These are phyloP conservation scores for Microplitis demolitor DNA, from an alignment of 1,140 invertebrate genomes.

Conservation along the genomic window DNA sequence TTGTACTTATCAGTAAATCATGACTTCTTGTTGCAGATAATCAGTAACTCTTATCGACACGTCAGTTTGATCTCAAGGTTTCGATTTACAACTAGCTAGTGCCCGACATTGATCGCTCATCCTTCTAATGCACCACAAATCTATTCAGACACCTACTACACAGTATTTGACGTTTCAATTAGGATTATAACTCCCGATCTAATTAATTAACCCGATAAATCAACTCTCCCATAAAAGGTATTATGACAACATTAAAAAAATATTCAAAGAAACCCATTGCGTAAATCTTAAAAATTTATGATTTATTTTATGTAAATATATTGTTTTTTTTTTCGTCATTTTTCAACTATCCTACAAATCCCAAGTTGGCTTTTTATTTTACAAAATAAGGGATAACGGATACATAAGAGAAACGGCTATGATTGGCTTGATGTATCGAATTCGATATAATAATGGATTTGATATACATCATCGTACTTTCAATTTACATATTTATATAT, in stretches of 20 bases:
- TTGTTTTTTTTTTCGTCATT: not conserved
- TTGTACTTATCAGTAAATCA: not conserved
- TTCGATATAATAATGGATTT: not conserved
- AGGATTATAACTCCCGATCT: not conserved
- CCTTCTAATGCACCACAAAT: too few relatives aligned
- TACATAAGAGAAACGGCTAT: not conserved
- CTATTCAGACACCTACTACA: not conserved
- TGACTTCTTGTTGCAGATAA: not conserved
- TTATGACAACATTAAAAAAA: too few relatives aligned
- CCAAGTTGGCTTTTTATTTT: not conserved
- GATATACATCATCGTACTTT: not conserved
- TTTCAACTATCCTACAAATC: not conserved
- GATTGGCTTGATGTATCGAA: not conserved
- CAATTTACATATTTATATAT: conserved; percentile 12
- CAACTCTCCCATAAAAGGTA: too few relatives aligned
- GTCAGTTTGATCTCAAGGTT: too few relatives aligned
- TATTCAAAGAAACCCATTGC: too few relatives aligned
- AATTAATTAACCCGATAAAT: not conserved
- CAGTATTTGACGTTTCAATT: conserved; percentile 6
- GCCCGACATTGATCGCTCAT: too few relatives aligned
- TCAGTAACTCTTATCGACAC: not conserved
- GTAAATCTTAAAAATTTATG: not conserved
- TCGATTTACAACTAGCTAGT: too few relatives aligned
- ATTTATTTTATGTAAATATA: not conserved
- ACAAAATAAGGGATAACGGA: not conserved